phyloP scores from a whole-genome alignment of 2,797 vertebrate genomes.

The Pogoniulus pusillus region DNA sequence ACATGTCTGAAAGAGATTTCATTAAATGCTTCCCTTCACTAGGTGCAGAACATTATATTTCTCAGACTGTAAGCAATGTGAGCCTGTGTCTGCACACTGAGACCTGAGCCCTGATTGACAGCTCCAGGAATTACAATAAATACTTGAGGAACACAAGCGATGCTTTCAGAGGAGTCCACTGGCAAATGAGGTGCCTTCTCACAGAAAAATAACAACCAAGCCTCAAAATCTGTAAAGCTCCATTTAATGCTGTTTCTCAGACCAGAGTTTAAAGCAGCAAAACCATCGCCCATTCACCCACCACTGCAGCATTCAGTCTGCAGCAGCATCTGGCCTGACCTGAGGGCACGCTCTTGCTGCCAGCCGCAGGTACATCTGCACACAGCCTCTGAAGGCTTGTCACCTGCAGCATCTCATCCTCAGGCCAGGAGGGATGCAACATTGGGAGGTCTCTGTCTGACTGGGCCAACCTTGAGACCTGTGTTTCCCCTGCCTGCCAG shows the following conservation, averaged over 20 bases:
- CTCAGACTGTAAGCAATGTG: slow-evolving; percentile 46
- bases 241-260: not conserved
- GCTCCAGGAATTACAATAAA: slow-evolving; percentile 56
- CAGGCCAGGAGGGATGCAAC: not conserved
- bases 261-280: not conserved
- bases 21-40: slow-evolving; percentile 67
- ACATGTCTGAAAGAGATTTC: slow-evolving; percentile 61
- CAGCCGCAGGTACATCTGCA: not conserved
- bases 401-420: not conserved
- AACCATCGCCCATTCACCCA: not conserved
- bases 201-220: not conserved
- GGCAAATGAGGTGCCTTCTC: not conserved
- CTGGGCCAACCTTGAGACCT: not conserved
- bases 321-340: not conserved
- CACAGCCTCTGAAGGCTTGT: not conserved
- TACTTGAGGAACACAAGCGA: slow-evolving; percentile 5
- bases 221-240: not conserved
- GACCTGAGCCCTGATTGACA: slow-evolving; percentile 55
- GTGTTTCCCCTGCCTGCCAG: not conserved
- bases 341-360: accelerated
- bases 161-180: not conserved
- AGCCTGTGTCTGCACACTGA: slow-evolving; percentile 27
- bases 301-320: not conserved
- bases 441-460: accelerated
- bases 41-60: slow-evolving; percentile 61